phyloP scores from a whole-genome alignment of 2,797 vertebrate species.

The Poliocrania exsul region DNA sequence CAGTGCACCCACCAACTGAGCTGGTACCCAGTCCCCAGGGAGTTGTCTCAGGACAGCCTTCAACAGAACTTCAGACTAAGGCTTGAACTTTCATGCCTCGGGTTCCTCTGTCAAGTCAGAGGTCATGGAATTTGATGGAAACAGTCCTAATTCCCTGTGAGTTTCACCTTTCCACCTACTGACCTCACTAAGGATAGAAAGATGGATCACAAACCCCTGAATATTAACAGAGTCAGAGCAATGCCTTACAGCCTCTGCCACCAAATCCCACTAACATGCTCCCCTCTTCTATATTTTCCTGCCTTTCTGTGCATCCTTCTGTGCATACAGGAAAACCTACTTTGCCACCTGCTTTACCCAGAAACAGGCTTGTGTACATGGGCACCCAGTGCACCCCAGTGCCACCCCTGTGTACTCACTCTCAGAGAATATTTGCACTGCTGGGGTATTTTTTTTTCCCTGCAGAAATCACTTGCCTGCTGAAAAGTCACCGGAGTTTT shows the following conservation, averaged over 20 bases:
- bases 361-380: fast-evolving
- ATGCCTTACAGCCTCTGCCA: not conserved
- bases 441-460: fast-evolving
- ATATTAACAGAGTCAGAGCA: fast-evolving
- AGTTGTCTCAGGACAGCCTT: not conserved
- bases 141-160: conserved; percentile 92
- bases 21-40: not conserved
- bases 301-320: not conserved
- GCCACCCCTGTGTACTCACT: fast-evolving
- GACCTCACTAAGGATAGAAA: conserved; percentile 82
- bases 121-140: conserved; percentile 96
- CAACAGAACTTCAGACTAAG: not conserved
- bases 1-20: not conserved
- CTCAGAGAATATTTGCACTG: not conserved
- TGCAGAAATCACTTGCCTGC: not conserved
- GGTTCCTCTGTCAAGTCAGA: conserved; percentile 87
- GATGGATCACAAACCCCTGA: not conserved
- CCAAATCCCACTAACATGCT: not conserved
- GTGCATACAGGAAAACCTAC: not conserved
- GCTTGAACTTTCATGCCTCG: conserved; percentile 81
- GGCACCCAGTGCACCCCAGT: not conserved
- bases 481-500: not conserved
- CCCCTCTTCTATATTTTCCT: not conserved
- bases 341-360: not conserved
- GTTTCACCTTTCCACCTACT: conserved; percentile 99